Conservation (phyloP, 2,797 vertebrate genomes). For the Adrianichthys oophorus region DNA sequence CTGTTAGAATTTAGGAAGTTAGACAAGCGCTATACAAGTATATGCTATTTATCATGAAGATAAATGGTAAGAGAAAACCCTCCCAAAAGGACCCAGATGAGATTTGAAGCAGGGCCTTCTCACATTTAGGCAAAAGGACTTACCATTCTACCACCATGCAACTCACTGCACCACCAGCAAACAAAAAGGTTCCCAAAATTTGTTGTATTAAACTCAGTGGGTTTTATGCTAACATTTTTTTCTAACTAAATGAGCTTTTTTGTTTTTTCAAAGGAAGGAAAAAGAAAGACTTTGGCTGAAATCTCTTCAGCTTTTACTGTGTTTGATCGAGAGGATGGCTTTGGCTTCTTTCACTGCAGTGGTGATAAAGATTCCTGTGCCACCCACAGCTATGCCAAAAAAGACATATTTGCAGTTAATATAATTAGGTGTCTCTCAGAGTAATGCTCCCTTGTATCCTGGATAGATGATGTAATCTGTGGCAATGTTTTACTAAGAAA, state of each 20-base stretch:
- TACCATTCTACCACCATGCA: too few relatives aligned
- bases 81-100: neutral
- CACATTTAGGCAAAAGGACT: too few relatives aligned
- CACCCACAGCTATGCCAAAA: slow-evolving; percentile 41
- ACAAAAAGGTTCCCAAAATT: too few relatives aligned
- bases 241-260: neutral
- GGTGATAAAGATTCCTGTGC: slow-evolving; percentile 39
- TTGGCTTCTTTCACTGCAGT: slow-evolving; percentile 19
- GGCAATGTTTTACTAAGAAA: slow-evolving; percentile 58
- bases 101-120: too few relatives aligned
- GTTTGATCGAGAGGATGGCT: slow-evolving; percentile 24
- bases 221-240: too few relatives aligned
- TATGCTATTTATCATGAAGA: too few relatives aligned
- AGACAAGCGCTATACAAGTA: too few relatives aligned
- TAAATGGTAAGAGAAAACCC: too few relatives aligned
- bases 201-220: too few relatives aligned
- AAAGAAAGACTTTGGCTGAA: neutral
- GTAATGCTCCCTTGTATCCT: slow-evolving; percentile 42
- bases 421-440: slow-evolving; percentile 71
- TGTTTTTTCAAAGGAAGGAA: neutral
- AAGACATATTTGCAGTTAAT: slow-evolving; percentile 61
- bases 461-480: slow-evolving; percentile 64
- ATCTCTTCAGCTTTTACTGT: slow-evolving; percentile 7
- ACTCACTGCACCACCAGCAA: too few relatives aligned
- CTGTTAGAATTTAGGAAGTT: too few relatives aligned